phyloP scores from a whole-genome alignment of 1,140 invertebrate species.

The Ganaspis sp. region DNA sequence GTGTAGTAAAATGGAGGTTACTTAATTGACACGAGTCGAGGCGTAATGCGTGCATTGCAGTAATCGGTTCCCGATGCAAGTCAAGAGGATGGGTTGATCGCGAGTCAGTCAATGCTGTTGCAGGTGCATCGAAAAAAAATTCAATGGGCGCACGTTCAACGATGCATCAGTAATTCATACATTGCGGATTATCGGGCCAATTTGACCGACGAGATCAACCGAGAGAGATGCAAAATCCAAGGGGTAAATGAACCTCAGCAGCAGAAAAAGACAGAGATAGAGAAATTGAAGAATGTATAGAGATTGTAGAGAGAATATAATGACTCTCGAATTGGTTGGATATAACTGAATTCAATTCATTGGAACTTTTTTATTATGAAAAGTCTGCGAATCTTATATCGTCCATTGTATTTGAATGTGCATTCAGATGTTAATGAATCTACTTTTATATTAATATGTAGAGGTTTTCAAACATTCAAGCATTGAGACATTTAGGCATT shows the following conservation, averaged over 20 bases:
- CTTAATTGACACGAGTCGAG: slow-evolving; percentile 54
- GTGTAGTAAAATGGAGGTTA: slow-evolving; percentile 50
- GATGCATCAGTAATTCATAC: slow-evolving; percentile 57
- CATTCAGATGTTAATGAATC: too few species aligned
- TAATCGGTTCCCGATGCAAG: neutral
- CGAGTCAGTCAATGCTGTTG: slow-evolving; percentile 11
- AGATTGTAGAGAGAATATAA: too few species aligned
- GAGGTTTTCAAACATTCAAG: too few species aligned
- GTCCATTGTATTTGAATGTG: too few species aligned
- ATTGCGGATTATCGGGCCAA: slow-evolving; percentile 45
- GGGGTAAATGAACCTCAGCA: slow-evolving; percentile 1
- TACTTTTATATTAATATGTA: too few species aligned
- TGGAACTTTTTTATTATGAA: too few species aligned
- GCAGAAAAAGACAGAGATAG: neutral
- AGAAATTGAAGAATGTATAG: neutral
- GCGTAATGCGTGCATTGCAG: slow-evolving; percentile 25
- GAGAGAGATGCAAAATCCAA: slow-evolving; percentile 25
- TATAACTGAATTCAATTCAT: too few species aligned
- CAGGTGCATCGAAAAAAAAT: slow-evolving; percentile 47
- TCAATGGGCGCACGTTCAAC: slow-evolving; percentile 54
- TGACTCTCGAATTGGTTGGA: too few species aligned
- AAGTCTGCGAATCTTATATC: too few species aligned
- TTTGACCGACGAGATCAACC: slow-evolving; percentile 35
- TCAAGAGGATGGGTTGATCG: slow-evolving; percentile 21
- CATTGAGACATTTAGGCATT: too few species aligned